Conservation (phyloP, 2,888 invertebrate species). For the Chaetoderma sp. region DNA sequence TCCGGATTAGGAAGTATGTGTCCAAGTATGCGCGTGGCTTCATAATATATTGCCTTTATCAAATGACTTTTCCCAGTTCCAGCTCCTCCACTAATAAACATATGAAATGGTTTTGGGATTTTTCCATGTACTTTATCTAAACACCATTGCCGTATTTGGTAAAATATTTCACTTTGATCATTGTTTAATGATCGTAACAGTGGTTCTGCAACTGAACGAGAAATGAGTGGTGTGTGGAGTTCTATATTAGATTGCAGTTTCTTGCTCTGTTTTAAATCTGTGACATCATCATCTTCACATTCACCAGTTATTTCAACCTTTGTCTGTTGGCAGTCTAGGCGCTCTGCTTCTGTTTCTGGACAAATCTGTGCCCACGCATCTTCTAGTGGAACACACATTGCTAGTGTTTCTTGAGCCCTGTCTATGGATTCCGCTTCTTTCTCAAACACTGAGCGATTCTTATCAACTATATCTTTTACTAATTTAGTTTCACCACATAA, state of each 20-base stretch:
- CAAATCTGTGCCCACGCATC: conserved; percentile 26
- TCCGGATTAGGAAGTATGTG: conserved; percentile 5
- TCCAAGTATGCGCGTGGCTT: conserved; percentile 17
- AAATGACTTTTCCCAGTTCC: too few species aligned
- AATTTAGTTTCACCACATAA: not conserved
- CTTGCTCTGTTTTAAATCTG: not conserved
- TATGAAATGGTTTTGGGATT: conserved; percentile 11
- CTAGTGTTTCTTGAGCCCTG: conserved; percentile 5
- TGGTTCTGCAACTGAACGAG: too few species aligned
- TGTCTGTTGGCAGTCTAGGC: conserved; percentile 10
- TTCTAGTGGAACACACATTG: conserved; percentile 8
- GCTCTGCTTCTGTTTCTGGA: conserved; percentile 25
- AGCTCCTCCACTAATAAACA: conserved; percentile 23
- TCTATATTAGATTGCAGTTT: not conserved
- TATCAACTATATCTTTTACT: conserved; percentile 18
- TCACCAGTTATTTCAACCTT: not conserved
- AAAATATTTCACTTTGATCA: conserved; percentile 11
- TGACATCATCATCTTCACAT: not conserved
- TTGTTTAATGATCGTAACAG: not conserved
- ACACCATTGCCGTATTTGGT: conserved; percentile 20
- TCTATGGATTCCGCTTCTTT: conserved; percentile 15
- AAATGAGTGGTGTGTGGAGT: not conserved
- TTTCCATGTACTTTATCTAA: not conserved
- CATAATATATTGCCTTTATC: conserved; percentile 15
- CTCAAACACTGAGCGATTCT: conserved; percentile 11